phyloP scores from a whole-genome alignment of 2,888 invertebrate genomes.

The Ganaspis brasiliensis region DNA sequence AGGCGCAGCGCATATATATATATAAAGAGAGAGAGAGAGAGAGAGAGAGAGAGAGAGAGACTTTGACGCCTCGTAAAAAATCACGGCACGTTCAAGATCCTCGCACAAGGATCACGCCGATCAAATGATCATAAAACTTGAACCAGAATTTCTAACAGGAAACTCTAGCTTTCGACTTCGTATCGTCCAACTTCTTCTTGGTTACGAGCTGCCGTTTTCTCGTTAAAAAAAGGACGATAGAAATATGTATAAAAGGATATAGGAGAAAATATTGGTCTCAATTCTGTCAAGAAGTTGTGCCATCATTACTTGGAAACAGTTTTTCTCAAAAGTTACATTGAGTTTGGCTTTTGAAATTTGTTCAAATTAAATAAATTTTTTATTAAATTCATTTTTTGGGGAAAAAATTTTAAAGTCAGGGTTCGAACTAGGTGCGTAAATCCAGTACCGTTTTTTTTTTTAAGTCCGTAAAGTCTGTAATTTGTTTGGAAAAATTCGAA shows the following conservation, averaged over 20 bases:
- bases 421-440: too few relatives aligned
- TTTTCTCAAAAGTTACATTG: too few relatives aligned
- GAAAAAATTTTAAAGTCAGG: too few relatives aligned
- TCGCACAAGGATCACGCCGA: constrained; percentile 26
- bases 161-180: constrained; percentile 15
- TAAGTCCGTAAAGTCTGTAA: too few relatives aligned
- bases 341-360: too few relatives aligned
- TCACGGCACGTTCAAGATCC: constrained; percentile 16
- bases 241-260: constrained; percentile 16
- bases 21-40: not conserved
- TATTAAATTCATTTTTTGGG: too few relatives aligned
- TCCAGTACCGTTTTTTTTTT: too few relatives aligned
- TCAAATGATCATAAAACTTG: constrained; percentile 41
- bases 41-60: too few relatives aligned
- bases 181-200: constrained; percentile 13
- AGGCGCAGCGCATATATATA: not conserved
- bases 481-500: too few relatives aligned
- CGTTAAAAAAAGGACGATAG: constrained; percentile 29
- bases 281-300: not conserved
- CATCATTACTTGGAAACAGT: too few relatives aligned
- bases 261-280: not conserved
- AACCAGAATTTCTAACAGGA: constrained; percentile 28
- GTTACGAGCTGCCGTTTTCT: constrained; percentile 28
- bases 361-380: too few relatives aligned
- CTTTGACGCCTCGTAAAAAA: constrained; percentile 30